phyloP scores from a whole-genome alignment of 2,888 invertebrate species.

The Chymomyza procnemis region DNA sequence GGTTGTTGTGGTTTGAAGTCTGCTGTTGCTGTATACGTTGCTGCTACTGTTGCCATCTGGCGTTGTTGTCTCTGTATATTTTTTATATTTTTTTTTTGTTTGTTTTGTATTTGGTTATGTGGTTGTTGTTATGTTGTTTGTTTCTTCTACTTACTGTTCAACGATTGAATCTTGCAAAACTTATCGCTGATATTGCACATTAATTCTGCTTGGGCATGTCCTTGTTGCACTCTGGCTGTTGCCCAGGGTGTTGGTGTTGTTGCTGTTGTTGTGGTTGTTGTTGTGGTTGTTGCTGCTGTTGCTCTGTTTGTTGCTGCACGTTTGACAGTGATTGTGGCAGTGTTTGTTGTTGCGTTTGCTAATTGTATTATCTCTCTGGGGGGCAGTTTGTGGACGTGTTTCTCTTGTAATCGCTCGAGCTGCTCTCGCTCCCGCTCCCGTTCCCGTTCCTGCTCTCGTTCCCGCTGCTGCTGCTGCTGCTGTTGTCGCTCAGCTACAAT shows the following conservation, averaged over 20 bases:
- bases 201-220: slow-evolving; percentile 18
- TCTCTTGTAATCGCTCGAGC: slow-evolving; percentile 19
- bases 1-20: slow-evolving; percentile 23
- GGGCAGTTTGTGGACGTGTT: slow-evolving; percentile 55
- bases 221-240: slow-evolving; percentile 14
- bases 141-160: slow-evolving; percentile 56
- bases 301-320: slow-evolving; percentile 9
- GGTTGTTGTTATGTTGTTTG: not conserved
- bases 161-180: slow-evolving; percentile 32
- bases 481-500: slow-evolving; percentile 72
- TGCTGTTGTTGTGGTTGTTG: slow-evolving; percentile 29
- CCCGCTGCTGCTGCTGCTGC: slow-evolving; percentile 47
- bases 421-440: slow-evolving; percentile 45
- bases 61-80: slow-evolving; percentile 15
- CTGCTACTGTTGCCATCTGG: slow-evolving; percentile 24
- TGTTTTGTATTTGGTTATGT: slow-evolving; percentile 2
- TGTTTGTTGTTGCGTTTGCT: slow-evolving; percentile 48
- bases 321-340: slow-evolving; percentile 35
- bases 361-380: slow-evolving; percentile 61
- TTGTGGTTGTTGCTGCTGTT: slow-evolving; percentile 26
- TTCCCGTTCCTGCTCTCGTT: slow-evolving; percentile 6
- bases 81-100: slow-evolving; percentile 2
- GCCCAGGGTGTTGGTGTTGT: not conserved
- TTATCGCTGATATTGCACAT: slow-evolving; percentile 21
- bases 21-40: slow-evolving; percentile 11